Percentiles rank a stretch among this genome's conserved stretches.
These are phyloP conservation scores for Danio kyathit DNA, from an alignment of 2,797 vertebrate species.

Conservation along the genomic window DNA sequence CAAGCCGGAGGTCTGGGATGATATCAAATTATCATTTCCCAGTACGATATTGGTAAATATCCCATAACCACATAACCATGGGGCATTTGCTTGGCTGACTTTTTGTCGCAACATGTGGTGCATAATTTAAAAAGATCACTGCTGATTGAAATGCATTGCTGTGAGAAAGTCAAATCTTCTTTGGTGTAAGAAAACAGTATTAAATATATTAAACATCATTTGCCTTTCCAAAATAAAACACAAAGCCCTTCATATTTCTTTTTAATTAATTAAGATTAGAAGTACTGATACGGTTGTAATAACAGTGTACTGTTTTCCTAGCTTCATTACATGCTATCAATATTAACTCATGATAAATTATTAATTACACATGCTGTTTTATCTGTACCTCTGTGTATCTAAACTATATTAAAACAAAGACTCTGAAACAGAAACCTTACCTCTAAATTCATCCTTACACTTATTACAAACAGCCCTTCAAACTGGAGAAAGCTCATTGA, in stretches of 20 bases:
- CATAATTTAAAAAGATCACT: conserved; percentile 26
- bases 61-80: background rate
- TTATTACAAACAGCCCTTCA: background rate
- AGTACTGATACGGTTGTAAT: background rate
- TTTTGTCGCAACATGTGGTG: background rate
- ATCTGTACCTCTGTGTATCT: background rate
- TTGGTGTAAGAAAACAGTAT: background rate
- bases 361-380: background rate
- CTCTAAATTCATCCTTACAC: conserved; percentile 29
- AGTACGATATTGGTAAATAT: conserved; percentile 34
- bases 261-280: background rate
- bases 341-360: background rate
- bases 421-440: conserved; percentile 31
- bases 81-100: conserved; percentile 11
- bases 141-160: conserved; percentile 16
- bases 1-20: conserved; percentile 4
- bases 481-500: background rate
- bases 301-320: background rate
- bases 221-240: background rate
- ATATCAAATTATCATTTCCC: conserved; percentile 22
- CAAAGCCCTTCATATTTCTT: background rate
- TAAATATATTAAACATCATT: conserved; percentile 1
- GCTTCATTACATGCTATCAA: background rate
- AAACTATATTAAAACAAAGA: background rate
- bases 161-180: background rate